Percentiles rank a stretch among this genome's conserved stretches.
phyloP scores from a whole-genome alignment of 2,797 vertebrate genomes.

The Xenops minutus region DNA sequence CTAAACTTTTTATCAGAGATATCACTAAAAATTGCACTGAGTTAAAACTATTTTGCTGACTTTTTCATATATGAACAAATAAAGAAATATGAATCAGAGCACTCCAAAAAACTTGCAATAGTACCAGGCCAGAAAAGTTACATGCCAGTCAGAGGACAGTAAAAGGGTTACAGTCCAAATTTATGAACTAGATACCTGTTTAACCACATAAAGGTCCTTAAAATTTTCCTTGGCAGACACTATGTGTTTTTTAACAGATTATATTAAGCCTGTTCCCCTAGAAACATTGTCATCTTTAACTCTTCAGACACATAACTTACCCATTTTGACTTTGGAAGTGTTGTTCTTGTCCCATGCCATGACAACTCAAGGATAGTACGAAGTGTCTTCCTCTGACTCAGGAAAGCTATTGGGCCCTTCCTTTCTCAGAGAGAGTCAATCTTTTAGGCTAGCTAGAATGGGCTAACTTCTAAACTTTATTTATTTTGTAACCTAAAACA shows the following conservation, averaged over 20 bases:
- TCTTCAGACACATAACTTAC: neutral
- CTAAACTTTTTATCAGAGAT: neutral
- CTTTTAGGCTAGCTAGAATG: neutral
- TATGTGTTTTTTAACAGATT: neutral
- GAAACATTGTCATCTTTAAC: neutral
- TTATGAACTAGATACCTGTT: neutral
- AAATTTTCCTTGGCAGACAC: neutral
- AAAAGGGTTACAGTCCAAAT: neutral
- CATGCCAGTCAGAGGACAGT: neutral
- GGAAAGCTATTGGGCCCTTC: neutral
- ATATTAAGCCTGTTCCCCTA: neutral
- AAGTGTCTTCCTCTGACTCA: neutral
- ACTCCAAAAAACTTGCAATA: neutral
- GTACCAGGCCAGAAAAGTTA: neutral
- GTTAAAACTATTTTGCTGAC: neutral
- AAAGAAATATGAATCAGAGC: neutral
- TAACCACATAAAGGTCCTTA: neutral
- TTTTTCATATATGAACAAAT: neutral
- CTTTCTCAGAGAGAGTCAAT: neutral
- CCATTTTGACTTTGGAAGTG: neutral
- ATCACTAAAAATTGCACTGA: neutral
- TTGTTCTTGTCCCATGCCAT: neutral
- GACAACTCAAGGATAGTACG: neutral
- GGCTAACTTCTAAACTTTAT: neutral
- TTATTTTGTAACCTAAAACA: neutral